Conservation (phyloP, 2,888 invertebrate species). For the Dolichomitus sp. region DNA sequence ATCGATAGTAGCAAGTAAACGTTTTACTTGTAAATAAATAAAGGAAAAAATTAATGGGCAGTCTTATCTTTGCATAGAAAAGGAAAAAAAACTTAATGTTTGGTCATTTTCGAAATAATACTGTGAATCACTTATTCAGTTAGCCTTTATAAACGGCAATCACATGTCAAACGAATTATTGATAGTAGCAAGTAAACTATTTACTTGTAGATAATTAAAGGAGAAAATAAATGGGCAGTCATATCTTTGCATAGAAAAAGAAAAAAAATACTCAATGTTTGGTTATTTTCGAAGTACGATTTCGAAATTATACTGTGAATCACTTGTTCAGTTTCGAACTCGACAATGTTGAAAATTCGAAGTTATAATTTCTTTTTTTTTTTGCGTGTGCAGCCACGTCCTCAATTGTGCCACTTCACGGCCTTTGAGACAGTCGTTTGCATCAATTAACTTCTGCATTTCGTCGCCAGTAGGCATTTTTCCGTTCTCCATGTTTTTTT, state of each 20-base stretch:
- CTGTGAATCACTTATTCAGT: not conserved
- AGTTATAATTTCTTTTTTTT: constrained; percentile 12
- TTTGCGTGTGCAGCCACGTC: constrained; percentile 36
- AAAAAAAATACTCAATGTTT: not conserved
- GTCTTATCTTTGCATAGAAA: not conserved
- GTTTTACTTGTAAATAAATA: too few species aligned
- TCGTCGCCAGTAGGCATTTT: constrained; percentile 39
- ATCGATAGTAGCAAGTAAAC: too few species aligned
- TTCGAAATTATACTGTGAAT: too few species aligned
- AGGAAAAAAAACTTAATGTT: not conserved
- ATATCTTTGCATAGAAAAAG: not conserved
- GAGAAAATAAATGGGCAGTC: not conserved
- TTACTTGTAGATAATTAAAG: not conserved
- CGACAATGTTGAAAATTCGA: not conserved
- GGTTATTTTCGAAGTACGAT: not conserved
- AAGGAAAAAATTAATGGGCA: too few species aligned
- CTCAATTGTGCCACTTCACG: constrained; percentile 28
- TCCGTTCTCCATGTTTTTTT: not conserved
- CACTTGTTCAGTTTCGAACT: not conserved
- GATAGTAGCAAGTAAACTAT: not conserved
- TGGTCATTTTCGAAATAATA: not conserved
- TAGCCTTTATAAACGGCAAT: not conserved
- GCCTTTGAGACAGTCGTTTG: constrained; percentile 28
- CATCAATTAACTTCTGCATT: constrained; percentile 30
- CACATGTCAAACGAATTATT: not conserved